phyloP scores from a whole-genome alignment of 2,113 vertebrate species.

The Sciurus niger region DNA sequence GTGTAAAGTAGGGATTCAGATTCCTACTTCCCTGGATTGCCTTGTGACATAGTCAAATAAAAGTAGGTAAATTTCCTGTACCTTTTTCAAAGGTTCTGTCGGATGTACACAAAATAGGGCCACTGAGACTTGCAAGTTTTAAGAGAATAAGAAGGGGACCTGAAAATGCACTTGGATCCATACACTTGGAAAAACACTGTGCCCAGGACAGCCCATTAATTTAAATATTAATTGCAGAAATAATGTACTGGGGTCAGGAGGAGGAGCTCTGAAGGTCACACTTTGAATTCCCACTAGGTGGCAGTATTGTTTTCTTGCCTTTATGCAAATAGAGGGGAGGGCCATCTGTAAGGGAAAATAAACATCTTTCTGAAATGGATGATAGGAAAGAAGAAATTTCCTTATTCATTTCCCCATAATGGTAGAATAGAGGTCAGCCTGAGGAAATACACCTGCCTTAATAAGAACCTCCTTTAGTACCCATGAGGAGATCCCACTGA shows the following conservation, averaged over 20 bases:
- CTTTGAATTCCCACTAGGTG: slow-evolving; percentile 87
- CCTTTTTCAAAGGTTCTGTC: neutral
- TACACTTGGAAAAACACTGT: neutral
- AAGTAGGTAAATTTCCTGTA: neutral
- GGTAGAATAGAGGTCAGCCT: neutral
- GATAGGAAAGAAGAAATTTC: neutral
- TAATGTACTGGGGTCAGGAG: slow-evolving; percentile 30
- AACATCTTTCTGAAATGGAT: neutral
- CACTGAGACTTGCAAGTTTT: neutral
- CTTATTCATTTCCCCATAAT: too few species aligned
- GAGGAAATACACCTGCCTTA: neutral
- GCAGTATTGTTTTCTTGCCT: slow-evolving; percentile 87
- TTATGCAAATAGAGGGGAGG: slow-evolving; percentile 57
- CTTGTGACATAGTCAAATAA: neutral
- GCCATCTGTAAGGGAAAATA: neutral
- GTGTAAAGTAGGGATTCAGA: neutral
- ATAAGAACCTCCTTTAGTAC: neutral
- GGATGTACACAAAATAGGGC: neutral
- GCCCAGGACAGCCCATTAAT: neutral
- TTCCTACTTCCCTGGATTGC: neutral
- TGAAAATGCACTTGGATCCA: neutral
- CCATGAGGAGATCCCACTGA: neutral
- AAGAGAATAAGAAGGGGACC: neutral
- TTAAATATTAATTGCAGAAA: slow-evolving; percentile 38
- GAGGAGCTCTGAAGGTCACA: slow-evolving; percentile 79